Percentiles rank a stretch among this genome's conserved stretches.
These are phyloP conservation scores for Anolis sagrei DNA, from an alignment of 2,113 vertebrate genomes.

Conservation along the genomic window DNA sequence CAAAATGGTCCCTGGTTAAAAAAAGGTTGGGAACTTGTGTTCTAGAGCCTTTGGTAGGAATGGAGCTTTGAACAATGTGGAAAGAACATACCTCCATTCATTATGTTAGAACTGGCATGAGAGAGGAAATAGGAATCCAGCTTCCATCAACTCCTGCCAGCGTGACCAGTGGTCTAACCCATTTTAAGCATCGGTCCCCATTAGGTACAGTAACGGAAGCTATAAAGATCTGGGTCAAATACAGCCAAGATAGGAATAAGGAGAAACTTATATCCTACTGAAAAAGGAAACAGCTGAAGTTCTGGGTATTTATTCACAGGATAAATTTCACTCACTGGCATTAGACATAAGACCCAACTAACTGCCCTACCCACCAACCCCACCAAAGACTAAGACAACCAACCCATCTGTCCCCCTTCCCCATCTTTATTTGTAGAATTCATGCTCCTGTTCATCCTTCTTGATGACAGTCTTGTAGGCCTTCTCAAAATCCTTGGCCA, in stretches of 20 bases:
- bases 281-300: neutral
- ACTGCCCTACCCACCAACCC: no score
- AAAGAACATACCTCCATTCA: neutral
- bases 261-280: neutral
- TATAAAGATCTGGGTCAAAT: neutral
- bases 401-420: neutral
- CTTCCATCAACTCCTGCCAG: neutral
- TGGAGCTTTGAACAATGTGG: neutral
- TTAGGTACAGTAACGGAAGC: neutral
- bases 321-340: no score
- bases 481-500: conserved; percentile 95
- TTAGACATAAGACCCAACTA: neutral
- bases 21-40: no score
- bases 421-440: conserved; percentile 90
- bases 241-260: neutral
- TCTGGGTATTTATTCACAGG: conserved; percentile 11
- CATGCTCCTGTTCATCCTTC: conserved; percentile 95
- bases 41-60: neutral
- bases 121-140: neutral
- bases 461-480: conserved; percentile 96
- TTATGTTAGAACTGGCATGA: neutral
- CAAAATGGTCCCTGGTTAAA: no score
- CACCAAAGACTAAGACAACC: neutral
- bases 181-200: no score
- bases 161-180: neutral